A percentile compares a stretch with the other conserved stretches of the same genome.
Conservation (phyloP, 2,888 invertebrate species). For the Tachystola acroxantha region DNA sequence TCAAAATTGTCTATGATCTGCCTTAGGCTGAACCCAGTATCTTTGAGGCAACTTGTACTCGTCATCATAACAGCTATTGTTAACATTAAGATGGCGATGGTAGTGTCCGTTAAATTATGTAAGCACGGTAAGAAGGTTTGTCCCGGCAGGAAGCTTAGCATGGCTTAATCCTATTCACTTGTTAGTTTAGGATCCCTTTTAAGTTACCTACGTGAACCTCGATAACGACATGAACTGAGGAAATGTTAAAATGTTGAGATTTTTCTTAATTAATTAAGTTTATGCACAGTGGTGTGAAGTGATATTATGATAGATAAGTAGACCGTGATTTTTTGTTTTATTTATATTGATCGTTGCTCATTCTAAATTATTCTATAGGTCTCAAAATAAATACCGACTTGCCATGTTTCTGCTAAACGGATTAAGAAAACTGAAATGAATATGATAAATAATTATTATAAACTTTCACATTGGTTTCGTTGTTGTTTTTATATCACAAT, state of each 20-base stretch:
- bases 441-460: too few species aligned
- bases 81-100: neutral
- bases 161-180: slow-evolving; percentile 6
- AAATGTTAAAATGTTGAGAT: neutral
- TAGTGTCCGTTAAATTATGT: neutral
- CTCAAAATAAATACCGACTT: neutral
- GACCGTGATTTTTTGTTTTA: neutral
- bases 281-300: too few species aligned
- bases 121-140: neutral
- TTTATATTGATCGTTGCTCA: neutral
- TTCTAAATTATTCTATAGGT: neutral
- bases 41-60: neutral
- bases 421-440: neutral
- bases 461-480: too few species aligned
- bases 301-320: too few species aligned
- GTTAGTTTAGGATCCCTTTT: slow-evolving; percentile 8
- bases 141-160: slow-evolving; percentile 3
- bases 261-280: too few species aligned
- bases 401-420: neutral
- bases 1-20: too few species aligned
- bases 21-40: too few species aligned
- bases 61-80: neutral
- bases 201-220: neutral
- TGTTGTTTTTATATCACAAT: too few species aligned
- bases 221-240: neutral